Percentiles rank a stretch among this genome's conserved stretches.
These are phyloP conservation scores for Lordiphosa fenestrarum DNA, from an alignment of 2,888 invertebrate species.

Conservation along the genomic window DNA sequence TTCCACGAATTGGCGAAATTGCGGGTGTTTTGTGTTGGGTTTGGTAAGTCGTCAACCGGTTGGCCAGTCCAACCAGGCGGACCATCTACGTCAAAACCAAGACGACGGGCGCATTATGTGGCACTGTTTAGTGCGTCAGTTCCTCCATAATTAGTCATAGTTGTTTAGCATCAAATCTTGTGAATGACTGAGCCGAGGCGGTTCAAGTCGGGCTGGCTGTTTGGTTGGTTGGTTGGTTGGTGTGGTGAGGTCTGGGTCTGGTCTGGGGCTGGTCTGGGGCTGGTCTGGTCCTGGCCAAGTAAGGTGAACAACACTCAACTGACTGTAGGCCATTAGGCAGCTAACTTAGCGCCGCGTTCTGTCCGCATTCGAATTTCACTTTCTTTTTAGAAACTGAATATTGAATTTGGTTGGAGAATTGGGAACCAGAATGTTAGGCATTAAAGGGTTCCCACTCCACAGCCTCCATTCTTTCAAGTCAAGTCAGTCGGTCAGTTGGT, in stretches of 20 bases:
- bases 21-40: constrained; percentile 76
- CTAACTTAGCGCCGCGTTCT: constrained; percentile 68
- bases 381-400: constrained; percentile 69
- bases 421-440: background rate
- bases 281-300: constrained; percentile 68
- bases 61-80: constrained; percentile 22
- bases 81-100: constrained; percentile 70
- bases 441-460: too few species aligned
- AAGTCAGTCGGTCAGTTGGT: constrained; percentile 25
- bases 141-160: constrained; percentile 75
- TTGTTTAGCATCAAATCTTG: constrained; percentile 73
- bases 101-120: constrained; percentile 72
- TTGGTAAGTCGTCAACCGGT: constrained; percentile 29
- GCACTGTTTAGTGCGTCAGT: constrained; percentile 71
- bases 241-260: background rate
- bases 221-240: too few species aligned
- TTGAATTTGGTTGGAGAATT: constrained; percentile 27
- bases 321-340: constrained; percentile 54
- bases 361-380: constrained; percentile 63
- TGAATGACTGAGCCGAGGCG: constrained; percentile 56
- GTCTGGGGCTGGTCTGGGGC: constrained; percentile 1
- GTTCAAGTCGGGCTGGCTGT: constrained; percentile 3
- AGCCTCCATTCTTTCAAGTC: background rate
- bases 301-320: constrained; percentile 58
- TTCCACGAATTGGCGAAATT: constrained; percentile 80